These are phyloP conservation scores for Decapterus maruadsi DNA, from an alignment of 2,797 vertebrate species.

Conservation along the genomic window DNA sequence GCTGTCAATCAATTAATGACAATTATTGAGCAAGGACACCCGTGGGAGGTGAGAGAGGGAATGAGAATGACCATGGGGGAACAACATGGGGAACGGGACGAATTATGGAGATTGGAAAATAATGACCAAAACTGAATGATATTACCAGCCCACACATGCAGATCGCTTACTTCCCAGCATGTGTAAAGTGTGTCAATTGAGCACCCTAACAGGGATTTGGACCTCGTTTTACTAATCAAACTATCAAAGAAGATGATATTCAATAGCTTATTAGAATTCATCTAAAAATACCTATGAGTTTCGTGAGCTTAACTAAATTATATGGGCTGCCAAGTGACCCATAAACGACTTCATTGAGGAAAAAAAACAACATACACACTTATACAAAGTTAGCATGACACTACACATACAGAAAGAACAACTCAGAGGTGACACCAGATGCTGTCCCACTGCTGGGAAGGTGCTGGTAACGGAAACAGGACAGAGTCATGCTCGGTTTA, in stretches of 20 bases:
- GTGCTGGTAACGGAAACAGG: constrained; percentile 77
- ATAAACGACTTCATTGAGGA: constrained; percentile 29
- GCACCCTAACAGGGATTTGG: constrained; percentile 58
- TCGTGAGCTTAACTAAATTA: constrained; percentile 52
- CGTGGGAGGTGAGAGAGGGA: constrained; percentile 87
- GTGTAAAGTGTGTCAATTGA: constrained; percentile 68
- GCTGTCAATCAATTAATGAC: constrained; percentile 99
- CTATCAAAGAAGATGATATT: constrained; percentile 48
- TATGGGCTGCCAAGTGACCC: constrained; percentile 39
- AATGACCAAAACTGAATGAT: constrained; percentile 85
- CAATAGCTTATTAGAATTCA: constrained; percentile 46
- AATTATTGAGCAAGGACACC: constrained; percentile 98
- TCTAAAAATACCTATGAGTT: constrained; percentile 34
- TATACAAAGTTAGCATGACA: constrained; percentile 62
- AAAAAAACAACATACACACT: constrained; percentile 18
- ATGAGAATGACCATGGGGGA: constrained; percentile 93
- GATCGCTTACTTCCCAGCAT: constrained; percentile 75
- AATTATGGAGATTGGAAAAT: constrained; percentile 89
- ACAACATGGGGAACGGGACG: constrained; percentile 88
- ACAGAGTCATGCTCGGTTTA: constrained; percentile 75
- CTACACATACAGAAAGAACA: constrained; percentile 55
- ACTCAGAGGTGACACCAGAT: constrained; percentile 66
- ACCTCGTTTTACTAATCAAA: constrained; percentile 59
- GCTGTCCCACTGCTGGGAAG: constrained; percentile 69
- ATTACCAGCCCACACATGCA: constrained; percentile 84